These are phyloP conservation scores for Chloroceryle amazona DNA, from an alignment of 2,797 vertebrate species.

Conservation along the genomic window DNA sequence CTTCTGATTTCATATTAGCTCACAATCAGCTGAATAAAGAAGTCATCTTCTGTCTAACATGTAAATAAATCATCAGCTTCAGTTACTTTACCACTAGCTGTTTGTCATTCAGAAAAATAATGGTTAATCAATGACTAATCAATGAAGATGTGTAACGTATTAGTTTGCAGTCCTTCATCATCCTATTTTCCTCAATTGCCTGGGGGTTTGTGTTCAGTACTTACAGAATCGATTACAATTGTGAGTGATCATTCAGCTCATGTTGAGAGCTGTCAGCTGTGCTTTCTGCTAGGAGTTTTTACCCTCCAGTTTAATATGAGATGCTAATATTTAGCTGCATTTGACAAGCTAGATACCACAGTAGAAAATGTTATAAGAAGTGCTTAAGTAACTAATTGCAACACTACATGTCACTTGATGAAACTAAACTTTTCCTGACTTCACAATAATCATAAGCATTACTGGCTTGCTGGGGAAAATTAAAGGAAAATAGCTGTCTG, in stretches of 20 bases:
- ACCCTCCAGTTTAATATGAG: slow-evolving; percentile 77
- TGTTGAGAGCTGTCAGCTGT: slow-evolving; percentile 85
- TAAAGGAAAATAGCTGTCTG: slow-evolving; percentile 82
- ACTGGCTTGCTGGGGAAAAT: slow-evolving; percentile 83
- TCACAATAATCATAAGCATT: slow-evolving; percentile 86
- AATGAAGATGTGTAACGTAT: slow-evolving; percentile 88
- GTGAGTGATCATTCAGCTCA: slow-evolving; percentile 90
- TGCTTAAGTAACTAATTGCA: slow-evolving; percentile 83
- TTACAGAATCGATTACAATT: slow-evolving; percentile 90
- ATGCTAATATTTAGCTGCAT: slow-evolving; percentile 81
- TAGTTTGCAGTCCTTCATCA: slow-evolving; percentile 89
- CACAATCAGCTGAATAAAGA: slow-evolving; percentile 82
- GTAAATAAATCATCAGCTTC: slow-evolving; percentile 89
- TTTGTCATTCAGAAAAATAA: slow-evolving; percentile 90
- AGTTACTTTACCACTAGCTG: slow-evolving; percentile 87
- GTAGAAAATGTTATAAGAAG: slow-evolving; percentile 77
- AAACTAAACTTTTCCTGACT: slow-evolving; percentile 86
- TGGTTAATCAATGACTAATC: slow-evolving; percentile 90
- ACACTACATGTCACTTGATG: slow-evolving; percentile 82
- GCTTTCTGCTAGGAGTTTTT: slow-evolving; percentile 78
- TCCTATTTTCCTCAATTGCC: slow-evolving; percentile 87
- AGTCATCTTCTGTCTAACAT: slow-evolving; percentile 83
- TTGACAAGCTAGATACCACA: slow-evolving; percentile 75
- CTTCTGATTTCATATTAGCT: slow-evolving; percentile 72
- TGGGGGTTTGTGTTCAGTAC: slow-evolving; percentile 86